These are phyloP conservation scores for Alethe castanea DNA, from an alignment of 2,113 vertebrate genomes.

Conservation along the genomic window DNA sequence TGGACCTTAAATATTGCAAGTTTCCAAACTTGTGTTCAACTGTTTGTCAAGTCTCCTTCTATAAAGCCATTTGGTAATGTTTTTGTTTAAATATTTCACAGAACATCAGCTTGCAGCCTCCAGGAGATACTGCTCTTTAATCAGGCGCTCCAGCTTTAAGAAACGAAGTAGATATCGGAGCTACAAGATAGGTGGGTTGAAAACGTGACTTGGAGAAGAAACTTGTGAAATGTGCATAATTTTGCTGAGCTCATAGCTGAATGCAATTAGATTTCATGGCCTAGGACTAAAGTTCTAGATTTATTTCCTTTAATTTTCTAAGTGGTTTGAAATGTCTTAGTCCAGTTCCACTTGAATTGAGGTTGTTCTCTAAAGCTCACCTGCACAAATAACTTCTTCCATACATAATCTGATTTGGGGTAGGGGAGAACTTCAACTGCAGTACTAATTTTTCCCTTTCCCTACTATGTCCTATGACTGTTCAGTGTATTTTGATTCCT, in stretches of 20 bases:
- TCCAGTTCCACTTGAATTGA: not conserved
- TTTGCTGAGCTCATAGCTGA: not conserved
- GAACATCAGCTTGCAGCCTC: conserved; percentile 63
- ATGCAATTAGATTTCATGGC: not conserved
- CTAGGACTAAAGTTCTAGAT: not conserved
- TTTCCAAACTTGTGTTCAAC: not conserved
- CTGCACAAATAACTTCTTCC: not conserved
- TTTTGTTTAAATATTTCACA: conserved; percentile 44
- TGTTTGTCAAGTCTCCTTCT: not conserved
- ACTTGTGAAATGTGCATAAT: not conserved
- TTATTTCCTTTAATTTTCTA: not conserved
- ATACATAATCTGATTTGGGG: not conserved
- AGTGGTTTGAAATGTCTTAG: not conserved
- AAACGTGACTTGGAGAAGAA: not conserved
- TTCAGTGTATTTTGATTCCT: not conserved
- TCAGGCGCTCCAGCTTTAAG: conserved; percentile 63
- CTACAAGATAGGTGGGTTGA: conserved; percentile 68
- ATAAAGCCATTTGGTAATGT: not conserved
- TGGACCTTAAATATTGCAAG: not conserved
- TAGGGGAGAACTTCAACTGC: not conserved
- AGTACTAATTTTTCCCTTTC: not conserved
- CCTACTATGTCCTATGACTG: not conserved
- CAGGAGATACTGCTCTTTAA: conserved; percentile 33
- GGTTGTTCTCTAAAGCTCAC: not conserved
- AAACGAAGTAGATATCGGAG: conserved; percentile 73